A percentile compares a stretch with the other conserved stretches of the same genome.
Evolutionary conservation across 2,113 vertebrate species (phyloP).

Genomic region (Malurus alboscapulatus): DNA sequence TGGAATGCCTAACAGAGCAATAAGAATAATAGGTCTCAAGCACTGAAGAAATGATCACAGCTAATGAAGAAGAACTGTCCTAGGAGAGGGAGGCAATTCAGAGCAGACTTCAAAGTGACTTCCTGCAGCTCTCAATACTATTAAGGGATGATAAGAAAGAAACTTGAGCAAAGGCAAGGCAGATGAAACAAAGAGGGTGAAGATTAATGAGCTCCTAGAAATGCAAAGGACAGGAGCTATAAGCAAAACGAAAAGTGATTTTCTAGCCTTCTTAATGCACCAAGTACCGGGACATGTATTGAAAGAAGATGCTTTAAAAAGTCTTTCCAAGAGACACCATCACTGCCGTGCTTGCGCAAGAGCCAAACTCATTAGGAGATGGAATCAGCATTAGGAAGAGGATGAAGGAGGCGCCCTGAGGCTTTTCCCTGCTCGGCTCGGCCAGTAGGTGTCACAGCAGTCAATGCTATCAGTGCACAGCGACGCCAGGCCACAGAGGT

Average conservation of each 20-base stretch:
- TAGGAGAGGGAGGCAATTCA: neutral
- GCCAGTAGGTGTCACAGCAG: slow-evolving; percentile 51
- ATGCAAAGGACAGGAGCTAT: neutral
- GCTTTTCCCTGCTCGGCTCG: neutral
- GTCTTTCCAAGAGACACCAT: neutral
- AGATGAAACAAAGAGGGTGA: slow-evolving; percentile 11
- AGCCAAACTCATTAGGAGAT: neutral
- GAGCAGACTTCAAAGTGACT: slow-evolving; percentile 52
- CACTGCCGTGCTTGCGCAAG: neutral
- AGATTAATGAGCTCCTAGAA: slow-evolving; percentile 43
- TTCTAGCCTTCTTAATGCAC: neutral
- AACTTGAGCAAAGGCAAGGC: slow-evolving; percentile 5
- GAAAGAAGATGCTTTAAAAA: neutral
- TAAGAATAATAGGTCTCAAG: slow-evolving; percentile 14
- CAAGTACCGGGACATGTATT: neutral
- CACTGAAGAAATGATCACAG: slow-evolving; percentile 10
- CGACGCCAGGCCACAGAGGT: neutral
- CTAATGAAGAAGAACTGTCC: slow-evolving; percentile 11
- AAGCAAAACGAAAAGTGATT: neutral
- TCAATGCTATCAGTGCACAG: neutral
- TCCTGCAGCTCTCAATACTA: slow-evolving; percentile 5
- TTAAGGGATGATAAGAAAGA: slow-evolving; percentile 26
- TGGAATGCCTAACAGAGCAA: neutral
- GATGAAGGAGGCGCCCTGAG: neutral
- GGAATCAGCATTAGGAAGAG: neutral